Evolutionary conservation across 2,888 invertebrate genomes (phyloP).

Genomic region (Nasonovia ribisnigri): DNA sequence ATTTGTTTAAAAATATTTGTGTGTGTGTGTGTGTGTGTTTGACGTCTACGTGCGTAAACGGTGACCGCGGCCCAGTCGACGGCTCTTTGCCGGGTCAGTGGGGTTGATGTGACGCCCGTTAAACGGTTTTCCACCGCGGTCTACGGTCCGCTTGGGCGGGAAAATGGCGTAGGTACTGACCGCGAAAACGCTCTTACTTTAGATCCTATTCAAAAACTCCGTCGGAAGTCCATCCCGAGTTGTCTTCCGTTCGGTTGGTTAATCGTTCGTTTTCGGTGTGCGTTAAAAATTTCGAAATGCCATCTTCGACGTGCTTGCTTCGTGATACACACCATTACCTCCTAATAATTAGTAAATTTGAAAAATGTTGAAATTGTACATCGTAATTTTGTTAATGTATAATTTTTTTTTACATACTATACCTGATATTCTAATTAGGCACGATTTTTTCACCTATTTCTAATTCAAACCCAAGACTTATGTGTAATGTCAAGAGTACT

Average conservation of each 20-base stretch:
- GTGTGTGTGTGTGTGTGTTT: not conserved
- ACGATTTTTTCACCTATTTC: not conserved
- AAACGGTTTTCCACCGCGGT: not conserved
- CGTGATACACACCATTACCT: not conserved
- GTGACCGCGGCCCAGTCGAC: not conserved
- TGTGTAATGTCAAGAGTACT: not conserved
- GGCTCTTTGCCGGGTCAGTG: not conserved
- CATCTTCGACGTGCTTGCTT: not conserved
- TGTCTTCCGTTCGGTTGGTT: not conserved
- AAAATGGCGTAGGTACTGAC: not conserved
- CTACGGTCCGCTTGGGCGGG: not conserved
- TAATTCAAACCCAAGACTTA: not conserved
- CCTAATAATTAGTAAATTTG: not conserved
- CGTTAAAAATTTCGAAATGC: not conserved
- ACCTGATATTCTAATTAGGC: not conserved
- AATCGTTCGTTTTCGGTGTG: not conserved
- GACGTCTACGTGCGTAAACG: not conserved
- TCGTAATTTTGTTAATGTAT: not conserved
- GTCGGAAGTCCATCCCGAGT: not conserved
- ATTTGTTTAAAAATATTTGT: not conserved
- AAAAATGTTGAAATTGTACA: not conserved
- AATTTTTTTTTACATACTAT: not conserved
- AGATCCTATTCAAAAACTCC: not conserved
- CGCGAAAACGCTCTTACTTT: not conserved
- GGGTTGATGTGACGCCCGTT: not conserved